A percentile compares a stretch with the other conserved stretches of the same genome.
Evolutionary conservation across 2,888 invertebrate species (phyloP).

Genomic region (Drosophila anomelani): DNA sequence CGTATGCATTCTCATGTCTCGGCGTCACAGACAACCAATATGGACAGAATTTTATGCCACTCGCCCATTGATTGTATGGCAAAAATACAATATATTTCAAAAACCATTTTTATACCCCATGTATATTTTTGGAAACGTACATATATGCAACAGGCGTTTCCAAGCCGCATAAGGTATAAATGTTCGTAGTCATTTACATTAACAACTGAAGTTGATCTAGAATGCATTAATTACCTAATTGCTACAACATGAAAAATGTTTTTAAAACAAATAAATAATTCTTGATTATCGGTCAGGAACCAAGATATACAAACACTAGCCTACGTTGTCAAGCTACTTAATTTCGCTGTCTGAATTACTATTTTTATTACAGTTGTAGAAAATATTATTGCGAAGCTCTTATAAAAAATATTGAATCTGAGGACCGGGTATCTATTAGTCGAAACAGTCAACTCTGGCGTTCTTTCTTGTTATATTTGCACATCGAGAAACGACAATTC

Average conservation of each 20-base stretch:
- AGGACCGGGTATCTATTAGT: neutral
- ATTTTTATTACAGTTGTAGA: no score
- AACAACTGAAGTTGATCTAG: neutral
- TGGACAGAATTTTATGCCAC: slow-evolving; percentile 14
- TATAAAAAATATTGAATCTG: neutral
- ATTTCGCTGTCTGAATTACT: no score
- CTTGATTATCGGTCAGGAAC: neutral
- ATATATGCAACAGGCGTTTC: slow-evolving; percentile 5
- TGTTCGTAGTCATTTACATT: neutral
- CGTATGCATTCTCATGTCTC: slow-evolving; percentile 9
- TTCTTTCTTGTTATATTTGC: slow-evolving; percentile 38
- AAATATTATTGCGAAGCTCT: no score
- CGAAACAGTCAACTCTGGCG: neutral
- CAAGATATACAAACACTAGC: neutral
- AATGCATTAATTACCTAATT: no score
- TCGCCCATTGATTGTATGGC: slow-evolving; percentile 10
- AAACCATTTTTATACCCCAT: neutral
- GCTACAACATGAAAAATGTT: no score
- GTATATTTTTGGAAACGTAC: neutral
- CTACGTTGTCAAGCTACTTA: no score
- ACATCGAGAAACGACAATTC: slow-evolving; percentile 34
- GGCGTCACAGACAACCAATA: slow-evolving; percentile 2
- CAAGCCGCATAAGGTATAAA: neutral
- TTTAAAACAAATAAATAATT: no score
- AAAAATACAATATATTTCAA: slow-evolving; percentile 18